Percentiles rank a stretch among this genome's conserved stretches.
These are phyloP conservation scores for Oophaga sylvatica DNA, from an alignment of 2,797 vertebrate genomes.

Conservation along the genomic window DNA sequence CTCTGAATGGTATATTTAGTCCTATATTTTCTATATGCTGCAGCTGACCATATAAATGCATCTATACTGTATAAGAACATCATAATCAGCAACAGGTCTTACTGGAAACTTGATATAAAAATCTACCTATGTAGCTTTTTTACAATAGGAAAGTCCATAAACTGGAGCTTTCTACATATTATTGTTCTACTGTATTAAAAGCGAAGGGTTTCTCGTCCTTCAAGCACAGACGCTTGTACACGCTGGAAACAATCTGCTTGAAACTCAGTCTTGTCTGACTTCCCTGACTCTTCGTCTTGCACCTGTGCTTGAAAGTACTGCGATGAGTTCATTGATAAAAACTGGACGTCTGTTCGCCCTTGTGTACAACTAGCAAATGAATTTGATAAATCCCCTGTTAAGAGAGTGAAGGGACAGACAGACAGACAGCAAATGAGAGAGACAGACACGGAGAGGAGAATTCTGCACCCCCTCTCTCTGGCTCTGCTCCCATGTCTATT, in stretches of 20 bases:
- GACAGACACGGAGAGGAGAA: slow-evolving; percentile 53
- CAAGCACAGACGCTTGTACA: slow-evolving; percentile 18
- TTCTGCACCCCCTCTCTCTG: slow-evolving; percentile 53
- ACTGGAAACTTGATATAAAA: neutral
- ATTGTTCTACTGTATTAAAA: slow-evolving; percentile 24
- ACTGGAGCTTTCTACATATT: slow-evolving; percentile 2
- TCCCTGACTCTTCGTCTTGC: slow-evolving; percentile 26
- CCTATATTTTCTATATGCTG: neutral
- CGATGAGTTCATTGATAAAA: slow-evolving; percentile 60
- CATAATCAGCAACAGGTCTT: slow-evolving; percentile 13
- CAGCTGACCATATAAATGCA: slow-evolving; percentile 24
- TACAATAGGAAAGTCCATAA: slow-evolving; percentile 30
- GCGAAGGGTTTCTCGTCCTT: slow-evolving; percentile 10
- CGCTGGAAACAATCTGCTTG: slow-evolving; percentile 42
- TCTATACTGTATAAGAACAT: neutral
- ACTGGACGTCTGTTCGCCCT: slow-evolving; percentile 43
- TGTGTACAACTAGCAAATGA: slow-evolving; percentile 32
- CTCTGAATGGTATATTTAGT: neutral
- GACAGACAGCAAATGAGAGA: slow-evolving; percentile 44
- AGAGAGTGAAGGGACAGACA: slow-evolving; percentile 57
- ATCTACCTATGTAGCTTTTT: slow-evolving; percentile 2
- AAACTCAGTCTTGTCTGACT: slow-evolving; percentile 23
- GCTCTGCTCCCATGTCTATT: slow-evolving; percentile 59
- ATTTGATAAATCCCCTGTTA: slow-evolving; percentile 55
- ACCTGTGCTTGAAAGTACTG: slow-evolving; percentile 49